Conservation (phyloP, 1,140 invertebrate genomes). For the Schlechtendalia chinensis region DNA sequence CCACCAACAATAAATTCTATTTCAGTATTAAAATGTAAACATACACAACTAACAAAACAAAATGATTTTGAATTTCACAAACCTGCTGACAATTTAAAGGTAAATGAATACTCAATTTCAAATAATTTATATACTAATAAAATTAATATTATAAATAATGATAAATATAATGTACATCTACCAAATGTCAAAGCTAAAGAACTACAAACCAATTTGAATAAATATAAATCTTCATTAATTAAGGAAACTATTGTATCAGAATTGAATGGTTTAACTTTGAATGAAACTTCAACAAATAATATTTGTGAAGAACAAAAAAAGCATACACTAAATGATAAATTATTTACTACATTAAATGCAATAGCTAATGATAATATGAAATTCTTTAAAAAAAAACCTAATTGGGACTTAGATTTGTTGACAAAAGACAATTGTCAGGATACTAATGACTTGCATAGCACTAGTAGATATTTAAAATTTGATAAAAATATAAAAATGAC, state of each 20-base stretch:
- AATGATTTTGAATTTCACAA: neutral
- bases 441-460: neutral
- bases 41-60: neutral
- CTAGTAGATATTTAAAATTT: neutral
- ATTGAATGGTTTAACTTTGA: neutral
- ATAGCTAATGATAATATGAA: slow-evolving; percentile 1
- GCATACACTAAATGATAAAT: neutral
- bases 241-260: neutral
- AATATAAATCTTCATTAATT: neutral
- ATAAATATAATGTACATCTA: neutral
- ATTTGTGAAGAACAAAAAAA: neutral
- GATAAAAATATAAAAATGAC: neutral
- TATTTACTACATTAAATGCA: neutral
- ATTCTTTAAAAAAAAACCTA: too few species aligned
- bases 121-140: neutral
- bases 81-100: neutral
- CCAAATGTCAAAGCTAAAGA: neutral
- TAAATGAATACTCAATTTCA: neutral
- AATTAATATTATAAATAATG: neutral
- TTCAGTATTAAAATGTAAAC: slow-evolving; percentile 32
- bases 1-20: slow-evolving; percentile 23
- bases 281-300: neutral
- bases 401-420: too few species aligned
- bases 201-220: neutral
- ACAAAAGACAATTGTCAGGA: neutral